Base-by-base conservation (phyloP, 64 coral and sea anemone genomes). In the Acropora tenuis region DNA sequence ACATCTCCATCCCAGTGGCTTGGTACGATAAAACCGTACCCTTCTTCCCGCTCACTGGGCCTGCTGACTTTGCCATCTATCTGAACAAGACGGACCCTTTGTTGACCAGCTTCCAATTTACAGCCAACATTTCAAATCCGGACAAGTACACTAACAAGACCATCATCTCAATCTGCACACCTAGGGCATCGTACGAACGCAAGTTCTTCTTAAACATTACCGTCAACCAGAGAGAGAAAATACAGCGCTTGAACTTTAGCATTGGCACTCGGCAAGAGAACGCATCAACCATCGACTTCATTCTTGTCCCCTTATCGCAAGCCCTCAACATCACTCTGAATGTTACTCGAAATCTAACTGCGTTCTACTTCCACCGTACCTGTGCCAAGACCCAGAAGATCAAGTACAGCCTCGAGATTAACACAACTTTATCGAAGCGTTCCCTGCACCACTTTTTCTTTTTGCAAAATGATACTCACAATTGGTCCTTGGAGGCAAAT, bases 61-160 rank as follows among this genome's bases (percentile, higher is more conserved):
- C 90, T 11, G 78, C 73, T 11, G 92, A 92, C 80, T 79, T 92
- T 43, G 88, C 94, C 40, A 89, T 95, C 74, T 40, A 81, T 5
- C 59, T 95, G 15, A 91, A 92, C 88, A 90, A 83, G 40, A 88
- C 94, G 1, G 94, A 95, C 76, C 94, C 94, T 30, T 75, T 92
- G 12, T 90, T 95, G 44, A 95, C 61, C 4, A 89, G 40, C 60
- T 84, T 88, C 44, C 77, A 76, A 41, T 3, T 95, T 6, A 73
- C 83, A 57, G 61, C 50, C 73, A 82, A 88, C 44, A 50, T 72
- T 2, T 40, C 73, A 9, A 89, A 81, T 46, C 53, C 78, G 40
- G 65, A 88, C 40, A 5, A 90, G 8, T 72, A 30, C 42, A 76
- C 86, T 30, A 92, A 95, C 55, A 92, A 92, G 30, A 95, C 94